Percentiles rank a stretch among this genome's conserved stretches.
Evolutionary conservation across 2,113 vertebrate genomes (phyloP).

Genomic region (Leptosomus discolor): DNA sequence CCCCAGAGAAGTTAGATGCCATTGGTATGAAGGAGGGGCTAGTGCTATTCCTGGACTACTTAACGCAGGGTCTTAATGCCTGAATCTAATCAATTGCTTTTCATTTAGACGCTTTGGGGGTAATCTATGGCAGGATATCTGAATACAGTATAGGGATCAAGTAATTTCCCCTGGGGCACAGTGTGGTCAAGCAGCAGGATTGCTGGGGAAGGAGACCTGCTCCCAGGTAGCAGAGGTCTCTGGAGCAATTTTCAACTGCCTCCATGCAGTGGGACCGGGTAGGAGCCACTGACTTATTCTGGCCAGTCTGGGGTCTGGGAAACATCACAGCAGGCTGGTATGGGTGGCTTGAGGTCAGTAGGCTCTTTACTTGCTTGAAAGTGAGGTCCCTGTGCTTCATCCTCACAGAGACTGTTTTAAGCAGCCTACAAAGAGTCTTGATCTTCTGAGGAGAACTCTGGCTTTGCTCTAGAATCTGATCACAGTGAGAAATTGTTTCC

Average conservation of each 20-base stretch:
- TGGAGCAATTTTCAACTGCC: neutral
- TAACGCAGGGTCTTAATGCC: neutral
- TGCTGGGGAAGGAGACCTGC: neutral
- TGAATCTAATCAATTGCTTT: neutral
- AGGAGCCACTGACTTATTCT: neutral
- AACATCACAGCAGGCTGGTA: neutral
- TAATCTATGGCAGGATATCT: neutral
- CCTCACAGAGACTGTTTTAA: neutral
- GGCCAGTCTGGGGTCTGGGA: neutral
- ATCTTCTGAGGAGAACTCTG: neutral
- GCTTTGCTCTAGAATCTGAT: neutral
- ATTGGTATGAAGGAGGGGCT: neutral
- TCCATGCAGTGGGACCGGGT: neutral
- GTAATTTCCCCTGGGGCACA: neutral
- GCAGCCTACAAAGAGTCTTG: neutral
- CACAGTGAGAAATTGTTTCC: neutral
- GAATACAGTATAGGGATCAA: neutral
- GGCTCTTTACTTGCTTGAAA: neutral
- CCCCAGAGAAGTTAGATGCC: neutral
- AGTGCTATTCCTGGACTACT: neutral
- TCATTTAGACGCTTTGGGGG: neutral
- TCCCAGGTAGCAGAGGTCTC: neutral
- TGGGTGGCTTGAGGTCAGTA: neutral
- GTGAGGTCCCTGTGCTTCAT: neutral
- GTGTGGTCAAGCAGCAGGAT: fast-evolving